phyloP scores from a whole-genome alignment of 2,797 vertebrate genomes.

The Sebastes itinus region DNA sequence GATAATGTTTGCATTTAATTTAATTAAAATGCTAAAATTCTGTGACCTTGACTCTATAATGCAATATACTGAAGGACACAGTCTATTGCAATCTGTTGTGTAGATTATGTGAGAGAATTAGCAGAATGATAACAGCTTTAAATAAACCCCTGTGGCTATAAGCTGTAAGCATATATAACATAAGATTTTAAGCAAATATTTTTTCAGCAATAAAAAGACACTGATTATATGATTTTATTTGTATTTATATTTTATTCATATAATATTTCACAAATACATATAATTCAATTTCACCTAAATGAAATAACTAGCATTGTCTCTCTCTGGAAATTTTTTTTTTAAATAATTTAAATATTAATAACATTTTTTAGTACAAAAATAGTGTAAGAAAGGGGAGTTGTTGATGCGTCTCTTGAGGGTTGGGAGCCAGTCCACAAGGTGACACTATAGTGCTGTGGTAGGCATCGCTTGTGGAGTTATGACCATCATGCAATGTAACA shows the following conservation, averaged over 20 bases:
- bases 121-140: neutral
- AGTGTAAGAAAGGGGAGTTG: neutral
- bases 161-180: neutral
- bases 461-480: neutral
- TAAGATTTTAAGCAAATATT: neutral
- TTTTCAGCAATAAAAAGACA: neutral
- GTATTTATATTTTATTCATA: neutral
- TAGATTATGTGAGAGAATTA: neutral
- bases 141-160: neutral
- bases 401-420: neutral
- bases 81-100: neutral
- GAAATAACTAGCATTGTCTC: neutral
- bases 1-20: neutral
- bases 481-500: neutral
- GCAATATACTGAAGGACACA: neutral
- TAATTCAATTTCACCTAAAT: neutral
- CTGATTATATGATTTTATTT: neutral
- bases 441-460: constrained; percentile 12
- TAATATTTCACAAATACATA: neutral
- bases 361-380: neutral
- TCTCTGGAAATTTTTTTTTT: too few relatives aligned
- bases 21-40: neutral
- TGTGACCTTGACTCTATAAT: neutral
- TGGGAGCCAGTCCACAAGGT: constrained; percentile 31
- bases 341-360: neutral